Evolutionary conservation across 2,113 vertebrate genomes (phyloP).

Genomic region (Tragelaphus strepsiceros): DNA sequence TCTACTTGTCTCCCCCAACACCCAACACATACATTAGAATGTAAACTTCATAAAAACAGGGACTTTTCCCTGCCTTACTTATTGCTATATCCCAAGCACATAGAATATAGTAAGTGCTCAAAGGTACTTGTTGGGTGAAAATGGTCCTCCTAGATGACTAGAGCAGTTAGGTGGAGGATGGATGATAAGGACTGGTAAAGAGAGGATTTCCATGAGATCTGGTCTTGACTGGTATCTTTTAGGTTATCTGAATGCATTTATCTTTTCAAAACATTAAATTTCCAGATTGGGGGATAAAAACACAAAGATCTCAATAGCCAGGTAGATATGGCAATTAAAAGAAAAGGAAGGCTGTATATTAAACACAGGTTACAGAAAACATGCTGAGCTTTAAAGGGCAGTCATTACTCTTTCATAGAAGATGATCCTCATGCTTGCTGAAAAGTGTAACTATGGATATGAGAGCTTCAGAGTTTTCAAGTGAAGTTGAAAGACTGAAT

Average conservation of each 20-base stretch:
- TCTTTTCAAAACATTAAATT: conserved; percentile 11
- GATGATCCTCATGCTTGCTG: not conserved
- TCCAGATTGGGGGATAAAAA: not conserved
- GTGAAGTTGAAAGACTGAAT: not conserved
- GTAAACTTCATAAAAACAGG: not conserved
- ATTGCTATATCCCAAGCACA: not conserved
- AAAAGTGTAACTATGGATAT: not conserved
- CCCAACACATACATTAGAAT: not conserved
- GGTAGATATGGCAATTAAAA: not conserved
- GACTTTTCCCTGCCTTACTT: not conserved
- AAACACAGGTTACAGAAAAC: not conserved
- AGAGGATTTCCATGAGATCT: not conserved
- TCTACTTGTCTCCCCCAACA: not conserved
- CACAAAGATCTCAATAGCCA: not conserved
- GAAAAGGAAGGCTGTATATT: not conserved
- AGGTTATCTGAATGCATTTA: not conserved
- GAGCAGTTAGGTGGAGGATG: not conserved
- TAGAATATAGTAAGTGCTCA: conserved; percentile 7
- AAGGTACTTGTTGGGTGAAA: not conserved
- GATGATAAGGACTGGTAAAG: not conserved
- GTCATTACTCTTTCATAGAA: not conserved
- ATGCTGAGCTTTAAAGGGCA: not conserved
- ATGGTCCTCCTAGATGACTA: not conserved
- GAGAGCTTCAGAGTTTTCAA: not conserved
- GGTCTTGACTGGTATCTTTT: not conserved